These are phyloP conservation scores for Genyomyrus donnyi DNA, from an alignment of 2,113 vertebrate species.

Conservation along the genomic window DNA sequence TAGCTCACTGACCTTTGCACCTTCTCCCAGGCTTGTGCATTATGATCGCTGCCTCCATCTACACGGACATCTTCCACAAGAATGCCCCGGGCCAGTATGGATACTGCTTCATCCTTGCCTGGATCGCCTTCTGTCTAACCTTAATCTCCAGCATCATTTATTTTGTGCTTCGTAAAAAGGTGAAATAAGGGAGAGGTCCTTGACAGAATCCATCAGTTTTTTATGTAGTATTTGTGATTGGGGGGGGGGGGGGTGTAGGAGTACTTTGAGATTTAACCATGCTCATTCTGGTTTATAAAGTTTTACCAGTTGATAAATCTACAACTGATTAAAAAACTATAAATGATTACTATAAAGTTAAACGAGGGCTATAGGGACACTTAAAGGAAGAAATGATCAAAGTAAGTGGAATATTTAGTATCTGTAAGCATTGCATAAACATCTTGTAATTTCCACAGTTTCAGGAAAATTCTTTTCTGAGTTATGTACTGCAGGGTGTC, in stretches of 20 bases:
- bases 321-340: background rate
- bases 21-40: slow-evolving; percentile 74
- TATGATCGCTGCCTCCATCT: slow-evolving; percentile 91
- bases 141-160: slow-evolving; percentile 85
- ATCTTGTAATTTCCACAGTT: background rate
- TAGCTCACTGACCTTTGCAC: background rate
- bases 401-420: background rate
- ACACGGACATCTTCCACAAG: slow-evolving; percentile 74
- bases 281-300: slow-evolving; percentile 21
- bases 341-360: background rate
- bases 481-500: background rate
- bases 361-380: background rate
- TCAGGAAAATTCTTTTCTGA: background rate
- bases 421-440: background rate
- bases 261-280: slow-evolving; percentile 23
- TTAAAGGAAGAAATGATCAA: background rate
- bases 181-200: slow-evolving; percentile 31
- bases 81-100: slow-evolving; percentile 62
- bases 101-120: slow-evolving; percentile 82
- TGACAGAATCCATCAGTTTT: background rate
- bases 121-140: slow-evolving; percentile 81
- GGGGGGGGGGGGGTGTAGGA: slow-evolving; percentile 24
- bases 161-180: slow-evolving; percentile 87
- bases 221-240: slow-evolving; percentile 6
- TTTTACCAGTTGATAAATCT: slow-evolving; percentile 17